Evolutionary conservation across 2,113 vertebrate genomes (phyloP).

Genomic region (Clarias macrocephalus): DNA sequence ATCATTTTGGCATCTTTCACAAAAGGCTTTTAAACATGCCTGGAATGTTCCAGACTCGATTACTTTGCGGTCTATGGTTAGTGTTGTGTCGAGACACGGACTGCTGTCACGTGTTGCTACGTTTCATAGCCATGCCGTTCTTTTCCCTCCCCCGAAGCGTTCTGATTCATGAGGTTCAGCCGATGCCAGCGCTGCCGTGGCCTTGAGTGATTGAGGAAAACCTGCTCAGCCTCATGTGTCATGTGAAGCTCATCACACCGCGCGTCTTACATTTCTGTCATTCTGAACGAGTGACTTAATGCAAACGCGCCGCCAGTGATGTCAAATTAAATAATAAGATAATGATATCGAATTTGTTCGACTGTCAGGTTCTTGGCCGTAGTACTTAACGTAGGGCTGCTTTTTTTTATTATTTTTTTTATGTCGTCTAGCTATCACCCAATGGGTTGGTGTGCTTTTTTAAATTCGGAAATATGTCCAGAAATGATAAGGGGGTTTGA

Average conservation of each 20-base stretch:
- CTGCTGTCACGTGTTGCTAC: background rate
- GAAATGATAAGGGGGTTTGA: background rate
- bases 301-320: background rate
- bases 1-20: background rate
- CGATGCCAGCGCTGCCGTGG: background rate
- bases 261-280: conserved; percentile 52
- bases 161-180: background rate
- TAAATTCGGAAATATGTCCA: background rate
- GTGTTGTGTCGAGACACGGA: background rate
- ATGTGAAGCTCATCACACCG: conserved; percentile 21
- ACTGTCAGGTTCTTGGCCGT: background rate
- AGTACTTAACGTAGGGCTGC: background rate
- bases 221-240: conserved; percentile 63
- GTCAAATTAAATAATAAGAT: background rate
- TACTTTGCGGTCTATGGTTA: background rate
- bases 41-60: conserved; percentile 7
- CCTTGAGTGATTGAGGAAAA: conserved; percentile 43
- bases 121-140: background rate
- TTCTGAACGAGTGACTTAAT: conserved; percentile 39
- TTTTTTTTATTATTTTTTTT: no score
- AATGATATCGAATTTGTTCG: background rate
- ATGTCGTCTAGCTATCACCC: background rate
- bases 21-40: background rate
- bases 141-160: no score
- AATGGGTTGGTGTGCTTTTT: background rate